A percentile compares a stretch with the other conserved stretches of the same genome.
These are phyloP conservation scores for Borostomias antarcticus DNA, from an alignment of 2,797 vertebrate species.

Conservation along the genomic window DNA sequence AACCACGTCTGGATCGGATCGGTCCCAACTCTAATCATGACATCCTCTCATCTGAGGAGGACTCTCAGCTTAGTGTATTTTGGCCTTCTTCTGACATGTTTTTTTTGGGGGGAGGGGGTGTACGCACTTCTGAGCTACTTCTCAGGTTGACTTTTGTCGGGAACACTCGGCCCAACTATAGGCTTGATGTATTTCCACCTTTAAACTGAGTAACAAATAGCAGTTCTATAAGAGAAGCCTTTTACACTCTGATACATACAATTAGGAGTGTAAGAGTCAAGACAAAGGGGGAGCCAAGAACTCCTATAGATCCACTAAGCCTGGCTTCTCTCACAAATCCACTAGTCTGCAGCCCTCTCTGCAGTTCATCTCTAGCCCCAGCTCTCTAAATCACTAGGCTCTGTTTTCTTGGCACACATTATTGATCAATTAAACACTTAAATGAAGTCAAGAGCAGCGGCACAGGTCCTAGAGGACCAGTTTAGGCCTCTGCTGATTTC, in stretches of 20 bases:
- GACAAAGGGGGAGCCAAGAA: not conserved
- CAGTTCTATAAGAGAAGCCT: conserved; percentile 6
- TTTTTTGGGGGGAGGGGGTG: no score
- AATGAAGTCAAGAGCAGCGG: conserved; percentile 33
- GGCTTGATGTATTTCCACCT: no score
- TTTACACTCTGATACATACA: not conserved
- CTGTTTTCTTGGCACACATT: conserved; percentile 28
- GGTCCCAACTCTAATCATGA: no score
- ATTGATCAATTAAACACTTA: conserved; percentile 45
- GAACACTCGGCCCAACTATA: no score
- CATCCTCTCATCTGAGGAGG: no score
- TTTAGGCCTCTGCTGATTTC: conserved; percentile 33
- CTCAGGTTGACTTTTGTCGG: no score
- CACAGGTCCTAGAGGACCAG: conserved; percentile 26
- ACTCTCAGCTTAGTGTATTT: no score
- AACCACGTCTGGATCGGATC: no score
- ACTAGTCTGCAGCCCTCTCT: not conserved
- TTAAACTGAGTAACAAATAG: conserved; percentile 9
- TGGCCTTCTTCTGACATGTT: no score
- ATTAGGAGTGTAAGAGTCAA: not conserved
- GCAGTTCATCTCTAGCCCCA: conserved; percentile 5
- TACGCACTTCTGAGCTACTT: no score
- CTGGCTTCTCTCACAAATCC: not conserved
- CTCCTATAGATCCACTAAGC: not conserved
- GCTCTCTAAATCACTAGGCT: conserved; percentile 13